A percentile compares a stretch with the other conserved stretches of the same genome.
These are phyloP conservation scores for Ericerus pela DNA, from an alignment of 1,140 invertebrate genomes.

Conservation along the genomic window DNA sequence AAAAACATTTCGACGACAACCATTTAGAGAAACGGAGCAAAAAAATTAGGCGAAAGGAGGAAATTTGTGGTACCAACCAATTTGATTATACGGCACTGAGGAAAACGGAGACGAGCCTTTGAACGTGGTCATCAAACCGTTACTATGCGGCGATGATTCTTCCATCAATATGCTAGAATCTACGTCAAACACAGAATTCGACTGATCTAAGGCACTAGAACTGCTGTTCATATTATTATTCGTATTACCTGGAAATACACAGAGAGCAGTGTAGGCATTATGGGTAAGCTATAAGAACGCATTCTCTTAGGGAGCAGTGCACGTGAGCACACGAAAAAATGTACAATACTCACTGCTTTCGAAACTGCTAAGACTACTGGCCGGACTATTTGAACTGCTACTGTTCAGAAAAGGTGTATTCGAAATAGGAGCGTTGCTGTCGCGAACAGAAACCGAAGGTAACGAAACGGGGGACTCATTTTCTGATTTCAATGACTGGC, in stretches of 20 bases:
- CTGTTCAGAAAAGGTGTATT: conserved; percentile 22
- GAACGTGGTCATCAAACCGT: conserved; percentile 39
- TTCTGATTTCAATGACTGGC: conserved; percentile 33
- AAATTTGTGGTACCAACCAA: conserved; percentile 14
- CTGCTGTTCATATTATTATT: conserved; percentile 27
- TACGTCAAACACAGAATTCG: conserved; percentile 53
- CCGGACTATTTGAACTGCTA: conserved; percentile 24
- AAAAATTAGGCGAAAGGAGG: no score
- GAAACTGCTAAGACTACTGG: conserved; percentile 42
- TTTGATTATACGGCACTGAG: conserved; percentile 13
- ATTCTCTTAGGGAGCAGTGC: no score
- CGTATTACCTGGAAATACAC: no score
- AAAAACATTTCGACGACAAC: background rate
- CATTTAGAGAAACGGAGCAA: conserved; percentile 1
- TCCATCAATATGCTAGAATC: conserved; percentile 45
- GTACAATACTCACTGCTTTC: conserved; percentile 36
- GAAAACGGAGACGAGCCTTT: conserved; percentile 35
- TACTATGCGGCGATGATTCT: conserved; percentile 18
- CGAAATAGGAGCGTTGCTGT: background rate
- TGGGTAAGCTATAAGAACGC: no score
- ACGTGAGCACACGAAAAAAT: no score
- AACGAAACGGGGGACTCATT: conserved; percentile 23
- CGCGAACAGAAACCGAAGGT: background rate
- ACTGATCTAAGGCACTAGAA: conserved; percentile 35
- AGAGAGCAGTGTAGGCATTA: background rate